Evolutionary conservation across 2,113 vertebrate genomes (phyloP).

Genomic region (Serilophus lunatus): DNA sequence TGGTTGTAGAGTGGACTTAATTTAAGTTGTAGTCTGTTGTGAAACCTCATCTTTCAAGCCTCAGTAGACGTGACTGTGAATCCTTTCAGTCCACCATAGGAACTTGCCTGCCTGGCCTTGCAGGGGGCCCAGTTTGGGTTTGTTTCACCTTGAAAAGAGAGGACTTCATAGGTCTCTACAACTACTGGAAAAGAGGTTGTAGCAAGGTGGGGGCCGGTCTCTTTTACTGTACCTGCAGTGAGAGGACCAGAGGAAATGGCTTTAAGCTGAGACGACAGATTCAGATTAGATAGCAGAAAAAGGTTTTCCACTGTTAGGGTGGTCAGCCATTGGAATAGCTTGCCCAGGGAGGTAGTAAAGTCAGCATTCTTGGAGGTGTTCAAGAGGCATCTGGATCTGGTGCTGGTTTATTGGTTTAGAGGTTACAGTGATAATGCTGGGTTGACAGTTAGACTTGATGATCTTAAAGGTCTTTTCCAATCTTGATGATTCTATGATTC

Average conservation of each 20-base stretch:
- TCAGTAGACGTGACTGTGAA: not conserved
- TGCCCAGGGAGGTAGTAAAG: not conserved
- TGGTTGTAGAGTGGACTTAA: not conserved
- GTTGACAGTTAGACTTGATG: not conserved
- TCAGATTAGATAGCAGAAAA: not conserved
- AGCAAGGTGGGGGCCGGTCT: fast-evolving
- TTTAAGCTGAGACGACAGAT: not conserved
- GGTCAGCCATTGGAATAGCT: not conserved
- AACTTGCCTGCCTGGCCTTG: fast-evolving
- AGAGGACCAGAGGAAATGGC: not conserved
- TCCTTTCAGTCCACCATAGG: not conserved
- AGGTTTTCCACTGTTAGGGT: not conserved
- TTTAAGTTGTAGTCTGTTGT: not conserved
- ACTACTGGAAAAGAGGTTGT: not conserved
- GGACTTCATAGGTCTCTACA: fast-evolving
- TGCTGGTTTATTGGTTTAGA: not conserved
- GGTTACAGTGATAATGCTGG: not conserved
- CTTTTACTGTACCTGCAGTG: not conserved
- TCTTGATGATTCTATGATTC: not conserved
- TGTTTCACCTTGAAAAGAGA: not conserved
- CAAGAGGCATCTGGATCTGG: not conserved
- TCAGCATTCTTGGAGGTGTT: not conserved
- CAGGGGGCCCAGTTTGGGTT: not conserved
- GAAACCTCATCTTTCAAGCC: not conserved
- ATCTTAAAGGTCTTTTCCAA: not conserved